Evolutionary conservation across 2,113 vertebrate species (phyloP).

Genomic region (Castor canadensis): DNA sequence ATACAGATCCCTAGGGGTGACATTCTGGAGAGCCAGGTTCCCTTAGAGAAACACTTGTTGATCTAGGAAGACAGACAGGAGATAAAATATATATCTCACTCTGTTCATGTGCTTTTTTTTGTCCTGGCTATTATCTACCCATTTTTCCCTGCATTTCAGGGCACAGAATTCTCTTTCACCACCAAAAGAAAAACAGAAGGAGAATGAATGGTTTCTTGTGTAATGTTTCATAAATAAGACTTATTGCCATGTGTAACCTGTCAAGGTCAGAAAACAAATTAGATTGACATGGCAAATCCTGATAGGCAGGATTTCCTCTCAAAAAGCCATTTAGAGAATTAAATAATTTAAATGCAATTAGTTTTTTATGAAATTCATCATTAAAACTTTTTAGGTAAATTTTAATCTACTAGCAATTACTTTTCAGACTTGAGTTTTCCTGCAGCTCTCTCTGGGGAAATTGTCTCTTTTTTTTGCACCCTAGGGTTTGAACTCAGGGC

Average conservation of each 20-base stretch:
- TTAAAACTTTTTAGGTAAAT: constrained; percentile 59
- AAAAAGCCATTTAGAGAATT: constrained; percentile 56
- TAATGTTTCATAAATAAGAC: not conserved
- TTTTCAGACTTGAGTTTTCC: constrained; percentile 26
- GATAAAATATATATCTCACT: not conserved
- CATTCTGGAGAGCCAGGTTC: not conserved
- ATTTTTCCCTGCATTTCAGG: not conserved
- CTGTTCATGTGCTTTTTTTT: not conserved
- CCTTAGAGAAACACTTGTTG: not conserved
- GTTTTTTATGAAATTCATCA: constrained; percentile 37
- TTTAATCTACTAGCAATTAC: constrained; percentile 55
- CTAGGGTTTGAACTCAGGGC: too few species aligned
- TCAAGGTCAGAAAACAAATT: constrained; percentile 61
- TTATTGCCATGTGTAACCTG: not conserved
- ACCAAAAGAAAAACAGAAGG: not conserved
- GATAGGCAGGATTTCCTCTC: constrained; percentile 37
- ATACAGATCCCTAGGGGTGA: not conserved
- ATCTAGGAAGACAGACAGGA: not conserved
- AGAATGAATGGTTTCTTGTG: not conserved
- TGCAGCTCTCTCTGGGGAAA: constrained; percentile 30
- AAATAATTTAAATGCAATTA: constrained; percentile 65
- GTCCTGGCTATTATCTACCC: not conserved
- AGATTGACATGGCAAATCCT: not conserved
- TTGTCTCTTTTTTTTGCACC: too few species aligned
- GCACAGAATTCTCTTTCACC: not conserved